Evolutionary conservation across 2,113 vertebrate genomes (phyloP).

Genomic region (Anthoscopus minutus): DNA sequence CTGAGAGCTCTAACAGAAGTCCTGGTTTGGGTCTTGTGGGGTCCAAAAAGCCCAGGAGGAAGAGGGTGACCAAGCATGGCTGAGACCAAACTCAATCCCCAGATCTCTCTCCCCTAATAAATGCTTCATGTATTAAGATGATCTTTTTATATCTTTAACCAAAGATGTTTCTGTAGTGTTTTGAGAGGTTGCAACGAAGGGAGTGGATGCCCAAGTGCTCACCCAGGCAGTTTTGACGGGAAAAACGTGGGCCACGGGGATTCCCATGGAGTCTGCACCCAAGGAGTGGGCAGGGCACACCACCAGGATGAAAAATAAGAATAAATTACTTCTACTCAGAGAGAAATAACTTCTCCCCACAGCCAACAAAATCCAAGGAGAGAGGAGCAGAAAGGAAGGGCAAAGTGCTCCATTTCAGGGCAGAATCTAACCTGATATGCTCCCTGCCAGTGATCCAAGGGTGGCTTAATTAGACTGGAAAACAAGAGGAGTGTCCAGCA

Average conservation of each 20-base stretch:
- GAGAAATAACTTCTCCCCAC: not conserved
- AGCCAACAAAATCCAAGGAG: not conserved
- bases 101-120: not conserved
- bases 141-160: not conserved
- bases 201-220: rapidly evolving
- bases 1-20: not conserved
- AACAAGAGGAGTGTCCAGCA: not conserved
- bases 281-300: not conserved
- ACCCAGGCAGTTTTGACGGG: not conserved
- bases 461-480: not conserved
- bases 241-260: rapidly evolving
- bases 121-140: not conserved
- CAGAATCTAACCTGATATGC: not conserved
- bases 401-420: not conserved
- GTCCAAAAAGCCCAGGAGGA: not conserved
- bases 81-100: not conserved
- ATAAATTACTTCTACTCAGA: not conserved
- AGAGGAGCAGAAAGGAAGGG: not conserved
- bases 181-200: not conserved
- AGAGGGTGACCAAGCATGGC: not conserved
- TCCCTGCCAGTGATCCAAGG: not conserved
- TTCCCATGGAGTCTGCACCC: not conserved
- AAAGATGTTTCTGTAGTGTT: not conserved
- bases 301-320: not conserved
- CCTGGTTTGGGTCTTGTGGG: not conserved